Base-by-base conservation (phyloP, 2,797 vertebrate genomes). In the Mormyrus proboscirostris region DNA sequence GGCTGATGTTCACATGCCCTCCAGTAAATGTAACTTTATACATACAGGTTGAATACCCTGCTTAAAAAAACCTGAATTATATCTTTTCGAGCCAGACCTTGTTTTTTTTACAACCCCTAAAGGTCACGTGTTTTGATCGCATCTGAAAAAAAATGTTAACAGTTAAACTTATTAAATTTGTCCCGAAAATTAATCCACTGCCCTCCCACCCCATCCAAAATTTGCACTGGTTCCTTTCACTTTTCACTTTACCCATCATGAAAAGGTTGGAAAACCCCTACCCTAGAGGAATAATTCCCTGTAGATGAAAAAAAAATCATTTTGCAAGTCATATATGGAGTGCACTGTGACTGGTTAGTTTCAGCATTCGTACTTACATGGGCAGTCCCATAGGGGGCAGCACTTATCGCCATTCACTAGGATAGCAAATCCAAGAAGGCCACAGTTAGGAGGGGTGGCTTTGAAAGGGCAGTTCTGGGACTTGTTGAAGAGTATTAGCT, bases 301-400 rank as follows among this genome's bases (percentile, higher is more conserved):
- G 3, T 73, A 14, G 14, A 73, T 76, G 33, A 16, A 82, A 47
- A 79, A 79, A 79, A 41, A 79, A 44, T 19, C 16, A 47, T 47
- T 82, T 2, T 9, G 73, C 38, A 79, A 44, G 38, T 82, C 33
- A 25, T 62, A 19, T 50, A 16, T 87, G 69, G n/a, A 53, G 51
- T 47, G 19, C 14, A 55, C 55, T 87, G 69, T 7, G 12, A 50
- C 29, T 33, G 19, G 16, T 49, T 6, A 9, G 33, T 25, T 29
- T 62, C 22, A 19, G 25, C 59, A 44, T 10, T 49, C 86, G 51
- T 76, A 96, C 98, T 98, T 94, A 99, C 98, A 99, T 94, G 98
- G 97, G 92, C 98, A 99, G 91, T 97, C 97, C 98, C 98, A 99
- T 93, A 97, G 92, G 0, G 98, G 98, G 90, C 98, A 99, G 95